Evolutionary conservation across 2,797 vertebrate genomes (phyloP), one percentile per base, ranked within the genome.

Genomic region (Podargus strigoides): DNA sequence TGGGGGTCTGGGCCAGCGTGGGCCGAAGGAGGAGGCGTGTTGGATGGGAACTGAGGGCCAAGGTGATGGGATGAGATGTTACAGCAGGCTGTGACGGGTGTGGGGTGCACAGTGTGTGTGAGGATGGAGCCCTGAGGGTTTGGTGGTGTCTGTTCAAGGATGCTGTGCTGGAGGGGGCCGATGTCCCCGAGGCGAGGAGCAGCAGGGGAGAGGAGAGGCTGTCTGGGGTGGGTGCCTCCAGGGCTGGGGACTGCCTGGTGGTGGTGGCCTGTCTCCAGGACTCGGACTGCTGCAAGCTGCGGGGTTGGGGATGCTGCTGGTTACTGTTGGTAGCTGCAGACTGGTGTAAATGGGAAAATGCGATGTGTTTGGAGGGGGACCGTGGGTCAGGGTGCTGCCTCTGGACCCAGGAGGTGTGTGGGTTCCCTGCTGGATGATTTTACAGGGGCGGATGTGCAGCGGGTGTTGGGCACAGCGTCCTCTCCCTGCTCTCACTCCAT

Each of bases 31-130:
- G 32, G 30, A 30, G 44, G 32, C 3, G 2, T 0, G 0, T 9
- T 19, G 19, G 34, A 3, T 36, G 19, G 36, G 72, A 52, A 8
- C 1, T 5, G 67, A 21, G 34, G 59, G 11, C 14, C 34, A 4
- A 10, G 47, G 14, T 26, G 28, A 0, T 8, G 64, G 32, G 36
- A 3, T 18, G 64, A 7, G 68, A 2, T 0, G 2, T 9, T 5
- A 3, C 32, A 15, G 37, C 0, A 6, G 27, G 30, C 11, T 30
- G 41, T 7, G 67, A 2, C 22, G 9, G 55, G 24, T 53, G 62
- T 36, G 76, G 56, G 67, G 32, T 0, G 0, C 30, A 3, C 6
- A 4, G 30, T 4, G 21, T 3, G 16, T 1, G 47, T 13, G 42
- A 17, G 44, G 34, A 11, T 11, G 53, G 22, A 47, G 2, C 39